These are phyloP conservation scores for Branchellion lobata DNA, from an alignment of 2,888 invertebrate species.

Conservation along the genomic window DNA sequence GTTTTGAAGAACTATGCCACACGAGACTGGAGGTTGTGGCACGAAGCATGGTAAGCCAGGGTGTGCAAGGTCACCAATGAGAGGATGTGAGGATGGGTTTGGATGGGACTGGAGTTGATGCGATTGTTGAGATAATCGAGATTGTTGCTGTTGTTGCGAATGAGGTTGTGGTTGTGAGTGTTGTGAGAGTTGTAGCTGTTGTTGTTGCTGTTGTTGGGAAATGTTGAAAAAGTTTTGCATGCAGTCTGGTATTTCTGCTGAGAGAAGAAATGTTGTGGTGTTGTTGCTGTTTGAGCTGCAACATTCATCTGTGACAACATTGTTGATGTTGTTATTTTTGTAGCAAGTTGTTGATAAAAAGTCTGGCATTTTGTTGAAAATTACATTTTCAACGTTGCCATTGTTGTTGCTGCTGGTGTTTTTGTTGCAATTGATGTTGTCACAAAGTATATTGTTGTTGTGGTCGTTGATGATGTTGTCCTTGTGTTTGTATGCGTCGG, in stretches of 20 bases:
- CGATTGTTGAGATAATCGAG: too few relatives aligned
- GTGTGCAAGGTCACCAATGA: neutral
- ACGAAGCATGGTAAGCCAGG: neutral
- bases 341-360: neutral
- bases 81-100: too few relatives aligned
- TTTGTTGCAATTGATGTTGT: neutral
- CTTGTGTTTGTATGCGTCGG: neutral
- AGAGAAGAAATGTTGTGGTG: neutral
- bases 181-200: neutral
- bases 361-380: conserved; percentile 11
- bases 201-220: neutral
- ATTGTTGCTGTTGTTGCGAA: too few relatives aligned
- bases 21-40: neutral
- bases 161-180: neutral
- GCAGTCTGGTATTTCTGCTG: neutral
- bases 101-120: too few relatives aligned
- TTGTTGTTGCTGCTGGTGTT: neutral
- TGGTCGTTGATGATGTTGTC: conserved; percentile 22
- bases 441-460: neutral
- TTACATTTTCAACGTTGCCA: neutral
- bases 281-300: neutral
- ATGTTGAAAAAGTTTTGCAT: neutral
- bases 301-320: neutral
- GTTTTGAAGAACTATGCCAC: neutral
- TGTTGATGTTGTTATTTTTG: neutral